Evolutionary conservation across 2,888 invertebrate species (phyloP).

Genomic region (Amiota mariae): DNA sequence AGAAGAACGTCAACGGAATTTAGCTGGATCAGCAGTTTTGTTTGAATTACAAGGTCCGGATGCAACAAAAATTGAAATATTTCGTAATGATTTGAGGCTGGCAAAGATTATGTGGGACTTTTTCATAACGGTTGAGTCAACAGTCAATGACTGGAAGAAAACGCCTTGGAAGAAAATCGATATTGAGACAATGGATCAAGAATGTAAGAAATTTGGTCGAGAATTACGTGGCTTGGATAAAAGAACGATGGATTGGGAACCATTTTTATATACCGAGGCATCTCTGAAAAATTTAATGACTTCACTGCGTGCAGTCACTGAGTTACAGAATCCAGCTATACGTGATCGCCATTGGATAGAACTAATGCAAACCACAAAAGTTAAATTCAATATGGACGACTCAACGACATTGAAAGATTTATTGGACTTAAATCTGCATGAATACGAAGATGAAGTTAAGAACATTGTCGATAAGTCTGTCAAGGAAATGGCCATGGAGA

Average conservation of each 20-base stretch:
- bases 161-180: slow-evolving; percentile 96
- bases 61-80: slow-evolving; percentile 82
- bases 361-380: slow-evolving; percentile 93
- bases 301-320: slow-evolving; percentile 91
- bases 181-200: slow-evolving; percentile 94
- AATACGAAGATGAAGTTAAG: slow-evolving; percentile 95
- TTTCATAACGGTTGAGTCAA: slow-evolving; percentile 84
- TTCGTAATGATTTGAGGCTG: slow-evolving; percentile 84
- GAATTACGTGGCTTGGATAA: slow-evolving; percentile 87
- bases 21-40: slow-evolving; percentile 84
- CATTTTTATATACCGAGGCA: slow-evolving; percentile 85
- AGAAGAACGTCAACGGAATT: slow-evolving; percentile 79
- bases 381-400: slow-evolving; percentile 73
- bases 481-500: slow-evolving; percentile 98
- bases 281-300: slow-evolving; percentile 94
- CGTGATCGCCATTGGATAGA: slow-evolving; percentile 95
- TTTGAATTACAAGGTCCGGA: slow-evolving; percentile 92
- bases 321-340: slow-evolving; percentile 95
- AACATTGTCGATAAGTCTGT: slow-evolving; percentile 96
- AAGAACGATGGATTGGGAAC: slow-evolving; percentile 85
- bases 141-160: slow-evolving; percentile 93
- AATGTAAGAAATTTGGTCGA: slow-evolving; percentile 93
- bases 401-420: slow-evolving; percentile 91
- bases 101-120: slow-evolving; percentile 93
- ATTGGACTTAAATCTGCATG: slow-evolving; percentile 89